A percentile compares a stretch with the other conserved stretches of the same genome.
These are phyloP conservation scores for Rosalia funebris DNA, from an alignment of 2,888 invertebrate genomes.

Conservation along the genomic window DNA sequence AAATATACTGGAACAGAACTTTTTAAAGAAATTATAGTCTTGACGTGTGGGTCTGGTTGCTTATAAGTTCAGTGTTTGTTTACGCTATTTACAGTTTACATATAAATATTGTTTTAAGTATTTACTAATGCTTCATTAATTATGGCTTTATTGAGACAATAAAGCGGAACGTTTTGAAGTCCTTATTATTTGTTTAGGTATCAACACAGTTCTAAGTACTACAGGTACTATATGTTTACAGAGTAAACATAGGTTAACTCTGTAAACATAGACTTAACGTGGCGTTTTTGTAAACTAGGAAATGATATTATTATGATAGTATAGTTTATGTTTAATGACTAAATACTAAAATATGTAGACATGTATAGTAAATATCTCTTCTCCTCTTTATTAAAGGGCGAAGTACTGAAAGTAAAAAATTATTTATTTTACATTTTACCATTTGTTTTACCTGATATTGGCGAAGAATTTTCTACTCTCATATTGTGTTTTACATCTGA, in stretches of 20 bases:
- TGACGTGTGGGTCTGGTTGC: conserved; percentile 4
- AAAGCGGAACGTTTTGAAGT: conserved; percentile 17
- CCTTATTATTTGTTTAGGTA: conserved; percentile 7
- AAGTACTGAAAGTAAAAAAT: no score
- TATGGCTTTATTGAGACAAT: conserved; percentile 24
- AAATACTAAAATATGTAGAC: no score
- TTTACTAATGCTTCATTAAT: conserved; percentile 20
- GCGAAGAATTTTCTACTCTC: no score
- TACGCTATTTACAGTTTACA: conserved; percentile 20
- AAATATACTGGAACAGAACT: conserved; percentile 33
- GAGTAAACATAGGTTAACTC: background rate
- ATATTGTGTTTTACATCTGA: no score
- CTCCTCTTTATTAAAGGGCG: no score
- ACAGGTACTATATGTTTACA: background rate
- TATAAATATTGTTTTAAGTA: conserved; percentile 16
- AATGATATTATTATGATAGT: background rate
- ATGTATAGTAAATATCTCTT: no score
- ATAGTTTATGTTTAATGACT: no score
- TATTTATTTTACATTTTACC: no score
- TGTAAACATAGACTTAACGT: background rate
- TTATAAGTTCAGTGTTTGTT: conserved; percentile 15
- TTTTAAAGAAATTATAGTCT: conserved; percentile 28
- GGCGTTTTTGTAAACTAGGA: background rate
- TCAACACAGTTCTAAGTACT: background rate
- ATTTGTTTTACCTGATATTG: no score